A percentile compares a stretch with the other conserved stretches of the same genome.
Conservation (phyloP, 2,113 vertebrate species). For the Notothenia rossii region DNA sequence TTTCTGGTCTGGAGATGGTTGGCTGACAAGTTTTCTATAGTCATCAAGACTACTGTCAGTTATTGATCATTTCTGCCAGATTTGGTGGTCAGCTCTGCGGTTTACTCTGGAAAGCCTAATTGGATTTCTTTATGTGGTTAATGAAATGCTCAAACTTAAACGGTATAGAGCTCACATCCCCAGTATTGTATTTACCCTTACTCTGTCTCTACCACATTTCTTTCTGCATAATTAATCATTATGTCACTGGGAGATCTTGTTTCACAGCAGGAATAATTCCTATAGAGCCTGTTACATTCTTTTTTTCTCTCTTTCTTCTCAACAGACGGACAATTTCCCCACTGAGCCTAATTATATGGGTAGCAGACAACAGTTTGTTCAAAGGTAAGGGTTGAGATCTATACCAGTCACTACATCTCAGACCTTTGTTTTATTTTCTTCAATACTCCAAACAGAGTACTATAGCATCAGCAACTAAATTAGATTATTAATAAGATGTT, state of each 20-base stretch:
- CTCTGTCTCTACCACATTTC: conserved; percentile 42
- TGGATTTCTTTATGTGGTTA: conserved; percentile 88
- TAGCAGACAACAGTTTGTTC: conserved; percentile 99
- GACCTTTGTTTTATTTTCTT: conserved; percentile 42
- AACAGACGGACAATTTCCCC: conserved; percentile 99
- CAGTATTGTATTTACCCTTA: conserved; percentile 16
- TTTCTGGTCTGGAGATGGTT: conserved; percentile 27
- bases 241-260: conserved; percentile 91
- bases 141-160: conserved; percentile 89
- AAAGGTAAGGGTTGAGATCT: conserved; percentile 94
- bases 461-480: conserved; percentile 18
- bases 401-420: conserved; percentile 43
- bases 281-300: conserved; percentile 89
- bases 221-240: conserved; percentile 92
- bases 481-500: conserved; percentile 35
- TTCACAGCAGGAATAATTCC: conserved; percentile 90
- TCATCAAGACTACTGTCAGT: conserved; percentile 45
- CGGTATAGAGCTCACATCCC: conserved; percentile 23
- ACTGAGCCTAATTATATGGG: conserved; percentile 99
- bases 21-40: conserved; percentile 35
- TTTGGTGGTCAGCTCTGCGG: conserved; percentile 49
- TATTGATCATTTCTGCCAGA: conserved; percentile 53
- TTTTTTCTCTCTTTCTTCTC: conserved; percentile 80
- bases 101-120: conserved; percentile 86
- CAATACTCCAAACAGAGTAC: conserved; percentile 11